phyloP scores from a whole-genome alignment of 2,113 vertebrate genomes.

The Nanorana parkeri region DNA sequence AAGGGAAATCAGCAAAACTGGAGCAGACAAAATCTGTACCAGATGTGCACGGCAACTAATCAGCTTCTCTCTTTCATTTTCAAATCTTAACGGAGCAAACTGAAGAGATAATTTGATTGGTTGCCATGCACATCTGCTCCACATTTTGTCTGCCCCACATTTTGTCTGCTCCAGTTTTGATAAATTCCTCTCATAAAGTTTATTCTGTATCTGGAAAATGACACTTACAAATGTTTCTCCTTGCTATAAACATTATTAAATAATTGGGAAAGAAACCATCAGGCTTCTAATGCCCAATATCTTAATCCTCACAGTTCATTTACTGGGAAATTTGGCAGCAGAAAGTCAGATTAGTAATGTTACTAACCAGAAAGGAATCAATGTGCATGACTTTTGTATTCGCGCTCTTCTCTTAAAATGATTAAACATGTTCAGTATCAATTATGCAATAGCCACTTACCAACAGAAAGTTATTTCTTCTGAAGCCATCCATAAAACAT shows the following conservation, averaged over 20 bases:
- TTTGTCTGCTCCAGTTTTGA: too few species aligned
- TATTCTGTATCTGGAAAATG: neutral
- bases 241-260: neutral
- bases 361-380: constrained; percentile 29
- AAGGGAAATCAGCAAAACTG: too few species aligned
- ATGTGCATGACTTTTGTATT: constrained; percentile 34
- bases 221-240: neutral
- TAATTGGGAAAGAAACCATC: constrained; percentile 8
- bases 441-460: constrained; percentile 52
- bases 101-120: too few species aligned
- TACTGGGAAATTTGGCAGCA: constrained; percentile 34
- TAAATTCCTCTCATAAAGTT: too few species aligned
- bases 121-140: too few species aligned
- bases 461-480: constrained; percentile 28
- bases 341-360: constrained; percentile 39
- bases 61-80: too few species aligned
- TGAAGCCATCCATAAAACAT: constrained; percentile 35
- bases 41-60: too few species aligned
- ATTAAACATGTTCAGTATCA: constrained; percentile 44
- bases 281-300: neutral
- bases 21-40: too few species aligned
- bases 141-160: too few species aligned
- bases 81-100: too few species aligned
- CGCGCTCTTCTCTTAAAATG: constrained; percentile 32
- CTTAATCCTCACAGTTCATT: neutral